A percentile compares a stretch with the other conserved stretches of the same genome.
Evolutionary conservation across 2,113 vertebrate genomes (phyloP).

Genomic region (Otus sunia): DNA sequence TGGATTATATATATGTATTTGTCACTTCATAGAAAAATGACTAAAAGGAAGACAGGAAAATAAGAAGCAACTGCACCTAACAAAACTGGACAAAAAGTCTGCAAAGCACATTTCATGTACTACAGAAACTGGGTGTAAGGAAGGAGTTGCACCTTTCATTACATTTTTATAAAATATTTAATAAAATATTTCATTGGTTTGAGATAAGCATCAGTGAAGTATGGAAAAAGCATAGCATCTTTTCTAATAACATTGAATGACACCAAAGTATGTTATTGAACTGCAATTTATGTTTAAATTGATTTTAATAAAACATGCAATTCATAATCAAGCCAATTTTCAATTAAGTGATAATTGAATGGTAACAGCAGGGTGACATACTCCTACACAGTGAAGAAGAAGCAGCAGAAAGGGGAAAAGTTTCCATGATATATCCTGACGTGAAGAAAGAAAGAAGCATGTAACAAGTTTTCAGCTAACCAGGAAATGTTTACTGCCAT

Average conservation of each 20-base stretch:
- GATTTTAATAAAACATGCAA: conserved; percentile 16
- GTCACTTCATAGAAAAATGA: neutral
- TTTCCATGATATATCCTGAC: neutral
- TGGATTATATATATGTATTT: neutral
- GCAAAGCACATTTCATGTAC: neutral
- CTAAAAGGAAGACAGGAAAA: neutral
- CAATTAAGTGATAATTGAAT: conserved; percentile 35
- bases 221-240: neutral
- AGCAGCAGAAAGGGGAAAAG: neutral
- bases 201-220: neutral
- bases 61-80: neutral
- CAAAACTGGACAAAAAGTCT: neutral
- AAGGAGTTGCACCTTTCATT: neutral
- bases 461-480: neutral
- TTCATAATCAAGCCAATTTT: conserved; percentile 45
- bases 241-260: neutral
- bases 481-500: neutral
- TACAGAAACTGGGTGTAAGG: neutral
- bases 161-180: neutral
- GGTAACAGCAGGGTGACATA: neutral
- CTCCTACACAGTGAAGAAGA: neutral
- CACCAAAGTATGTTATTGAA: conserved; percentile 6
- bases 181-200: neutral
- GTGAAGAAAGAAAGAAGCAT: neutral
- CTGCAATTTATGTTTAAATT: conserved; percentile 7